Conservation (phyloP, 2,888 invertebrate species). For the Xylocampa areola region DNA sequence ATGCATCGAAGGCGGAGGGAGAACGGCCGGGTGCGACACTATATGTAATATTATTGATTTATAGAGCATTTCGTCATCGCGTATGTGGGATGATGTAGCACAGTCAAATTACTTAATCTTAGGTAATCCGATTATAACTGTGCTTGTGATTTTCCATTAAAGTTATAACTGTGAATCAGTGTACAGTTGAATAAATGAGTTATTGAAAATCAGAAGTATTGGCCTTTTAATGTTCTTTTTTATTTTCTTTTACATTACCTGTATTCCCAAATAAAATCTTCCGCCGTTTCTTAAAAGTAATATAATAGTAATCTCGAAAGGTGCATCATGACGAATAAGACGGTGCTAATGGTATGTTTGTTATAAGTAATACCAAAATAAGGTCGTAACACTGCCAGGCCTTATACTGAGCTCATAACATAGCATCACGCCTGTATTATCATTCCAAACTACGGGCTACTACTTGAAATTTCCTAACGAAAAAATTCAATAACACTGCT, state of each 20-base stretch:
- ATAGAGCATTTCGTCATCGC: slow-evolving; percentile 70
- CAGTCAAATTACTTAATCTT: slow-evolving; percentile 74
- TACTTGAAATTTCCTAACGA: no score
- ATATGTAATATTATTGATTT: slow-evolving; percentile 64
- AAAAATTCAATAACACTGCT: no score
- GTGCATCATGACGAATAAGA: background rate
- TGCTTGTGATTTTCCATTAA: slow-evolving; percentile 83
- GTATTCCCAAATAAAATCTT: background rate
- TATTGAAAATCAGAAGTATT: slow-evolving; percentile 73
- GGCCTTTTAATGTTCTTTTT: slow-evolving; percentile 22
- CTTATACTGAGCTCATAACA: no score
- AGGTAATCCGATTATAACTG: slow-evolving; percentile 73
- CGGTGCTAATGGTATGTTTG: no score
- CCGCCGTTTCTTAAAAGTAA: background rate
- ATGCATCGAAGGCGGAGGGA: slow-evolving; percentile 46
- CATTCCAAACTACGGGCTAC: no score
- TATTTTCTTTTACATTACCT: slow-evolving; percentile 2
- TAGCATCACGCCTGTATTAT: no score
- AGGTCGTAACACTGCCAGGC: no score
- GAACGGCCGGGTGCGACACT: slow-evolving; percentile 60
- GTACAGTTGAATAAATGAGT: slow-evolving; percentile 89
- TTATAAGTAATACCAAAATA: no score
- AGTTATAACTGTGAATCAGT: slow-evolving; percentile 84
- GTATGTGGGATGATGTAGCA: slow-evolving; percentile 68
- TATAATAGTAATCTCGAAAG: background rate